Evolutionary conservation across 1,140 invertebrate species (phyloP).

Genomic region (Cataglyphis hispanica): DNA sequence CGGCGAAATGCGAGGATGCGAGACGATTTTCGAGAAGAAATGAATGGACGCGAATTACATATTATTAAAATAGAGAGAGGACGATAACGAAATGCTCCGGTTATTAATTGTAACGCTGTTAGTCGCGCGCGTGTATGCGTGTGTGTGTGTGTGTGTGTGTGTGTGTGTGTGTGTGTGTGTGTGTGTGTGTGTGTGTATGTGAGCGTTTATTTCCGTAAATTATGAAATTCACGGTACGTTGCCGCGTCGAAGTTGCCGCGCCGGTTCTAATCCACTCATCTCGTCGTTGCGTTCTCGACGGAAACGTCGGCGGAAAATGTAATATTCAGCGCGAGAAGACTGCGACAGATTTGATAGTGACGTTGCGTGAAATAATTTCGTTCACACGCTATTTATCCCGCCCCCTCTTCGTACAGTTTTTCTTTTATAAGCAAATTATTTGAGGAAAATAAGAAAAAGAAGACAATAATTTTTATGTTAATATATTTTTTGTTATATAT

Average conservation of each 20-base stretch:
- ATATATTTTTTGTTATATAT: not conserved
- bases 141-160: not conserved
- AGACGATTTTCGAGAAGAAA: constrained; percentile 8
- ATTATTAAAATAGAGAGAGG: not conserved
- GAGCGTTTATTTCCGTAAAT: constrained; percentile 50
- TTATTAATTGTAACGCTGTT: constrained; percentile 58
- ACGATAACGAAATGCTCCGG: constrained; percentile 29
- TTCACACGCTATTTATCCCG: constrained; percentile 33
- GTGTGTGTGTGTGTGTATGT: not conserved
- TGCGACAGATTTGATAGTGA: constrained; percentile 26
- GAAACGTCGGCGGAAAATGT: constrained; percentile 42
- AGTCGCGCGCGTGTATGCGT: not conserved
- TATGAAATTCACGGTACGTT: constrained; percentile 55
- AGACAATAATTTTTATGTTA: not conserved
- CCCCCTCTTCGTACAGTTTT: not conserved
- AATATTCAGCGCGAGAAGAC: constrained; percentile 48
- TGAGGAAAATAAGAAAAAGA: not conserved
- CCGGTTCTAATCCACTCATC: constrained; percentile 50
- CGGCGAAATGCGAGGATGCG: not conserved
- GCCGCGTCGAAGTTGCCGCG: constrained; percentile 41
- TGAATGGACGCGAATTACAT: not conserved
- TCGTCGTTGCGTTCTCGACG: constrained; percentile 18
- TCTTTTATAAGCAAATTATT: not conserved
- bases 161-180: not conserved
- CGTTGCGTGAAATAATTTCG: constrained; percentile 39